Evolutionary conservation across 2,888 invertebrate genomes (phyloP), one percentile per base, ranked within the genome.

Genomic region (Tridacna crocea): DNA sequence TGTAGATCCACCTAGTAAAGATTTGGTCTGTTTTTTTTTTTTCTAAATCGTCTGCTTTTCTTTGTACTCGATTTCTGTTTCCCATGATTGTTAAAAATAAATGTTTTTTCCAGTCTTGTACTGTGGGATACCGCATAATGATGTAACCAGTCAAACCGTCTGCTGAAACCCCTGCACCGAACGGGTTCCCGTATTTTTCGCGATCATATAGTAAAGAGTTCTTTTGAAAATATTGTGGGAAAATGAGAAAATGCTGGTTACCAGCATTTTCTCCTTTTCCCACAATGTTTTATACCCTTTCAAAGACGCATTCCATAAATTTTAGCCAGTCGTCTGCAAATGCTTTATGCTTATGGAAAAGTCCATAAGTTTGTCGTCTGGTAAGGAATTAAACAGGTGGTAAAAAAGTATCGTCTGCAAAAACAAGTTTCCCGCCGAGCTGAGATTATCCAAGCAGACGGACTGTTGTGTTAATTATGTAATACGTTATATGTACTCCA

Each of bases 71-170:
- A 47, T 70, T 48, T 70, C 26, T 51, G 22, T 70, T 70, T 70
- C 70, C 70, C 70, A 66, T 66, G 66, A 15, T 66, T 46, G 36
- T 36, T 26, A 46, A 66, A 66, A 46, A 12, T 66, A 46, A 46
- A 66, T 36, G 55, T 55, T 55, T 55, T 66, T 66, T 66, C 17
- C 66, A 46, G 46, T n/a, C 36, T n/a, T 36, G 27, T 66, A 6
- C 66, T 66, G 66, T 66, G 66, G 66, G 66, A 66, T 66, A 66
- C 66, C 66, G 46, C 66, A 66, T 66, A 66, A 66, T 46, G 66
- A 66, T 66, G n/a, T 66, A 13, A 36, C 36, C 66, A 66, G 66
- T 36, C n/a, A 15, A 51, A 70, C 22, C 51, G 70, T 70, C 70
- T 70, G 70, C 11, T 55, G 55, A 6, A 15, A 19, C 55, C 55